phyloP scores from a whole-genome alignment of 2,113 vertebrate species.

The Holacanthus passer region DNA sequence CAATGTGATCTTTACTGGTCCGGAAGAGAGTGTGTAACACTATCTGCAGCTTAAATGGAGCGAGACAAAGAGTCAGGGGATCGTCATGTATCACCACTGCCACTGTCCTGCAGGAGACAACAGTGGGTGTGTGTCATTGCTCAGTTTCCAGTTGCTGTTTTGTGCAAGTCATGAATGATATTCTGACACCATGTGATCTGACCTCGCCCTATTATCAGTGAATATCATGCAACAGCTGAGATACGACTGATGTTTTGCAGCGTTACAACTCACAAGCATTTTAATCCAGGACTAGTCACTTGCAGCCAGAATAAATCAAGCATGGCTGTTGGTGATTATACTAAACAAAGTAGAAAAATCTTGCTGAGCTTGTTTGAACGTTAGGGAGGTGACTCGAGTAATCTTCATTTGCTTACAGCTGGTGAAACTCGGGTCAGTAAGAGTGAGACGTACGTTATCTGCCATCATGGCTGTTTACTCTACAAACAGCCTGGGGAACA shows the following conservation, averaged over 20 bases:
- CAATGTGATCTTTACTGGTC: conserved; percentile 76
- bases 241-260: conserved; percentile 7
- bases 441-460: conserved; percentile 32
- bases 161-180: conserved; percentile 78
- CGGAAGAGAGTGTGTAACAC: conserved; percentile 76
- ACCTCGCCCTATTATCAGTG: conserved; percentile 33
- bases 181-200: conserved; percentile 55
- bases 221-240: conserved; percentile 29
- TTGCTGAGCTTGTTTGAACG: conserved; percentile 50
- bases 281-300: conserved; percentile 16
- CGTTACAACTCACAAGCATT: not conserved
- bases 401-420: conserved; percentile 45
- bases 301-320: not conserved
- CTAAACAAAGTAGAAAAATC: conserved; percentile 22
- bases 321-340: conserved; percentile 20
- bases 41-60: conserved; percentile 72
- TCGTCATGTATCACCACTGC: conserved; percentile 60
- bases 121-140: conserved; percentile 69
- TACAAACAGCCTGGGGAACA: conserved; percentile 43
- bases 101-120: conserved; percentile 66
- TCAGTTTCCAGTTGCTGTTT: conserved; percentile 72
- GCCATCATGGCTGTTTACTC: conserved; percentile 40
- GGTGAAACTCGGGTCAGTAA: conserved; percentile 15
- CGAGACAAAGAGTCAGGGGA: conserved; percentile 72
- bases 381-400: conserved; percentile 30